These are phyloP conservation scores for Drosophila nigromelanica DNA, from an alignment of 1,140 invertebrate genomes.

Conservation along the genomic window DNA sequence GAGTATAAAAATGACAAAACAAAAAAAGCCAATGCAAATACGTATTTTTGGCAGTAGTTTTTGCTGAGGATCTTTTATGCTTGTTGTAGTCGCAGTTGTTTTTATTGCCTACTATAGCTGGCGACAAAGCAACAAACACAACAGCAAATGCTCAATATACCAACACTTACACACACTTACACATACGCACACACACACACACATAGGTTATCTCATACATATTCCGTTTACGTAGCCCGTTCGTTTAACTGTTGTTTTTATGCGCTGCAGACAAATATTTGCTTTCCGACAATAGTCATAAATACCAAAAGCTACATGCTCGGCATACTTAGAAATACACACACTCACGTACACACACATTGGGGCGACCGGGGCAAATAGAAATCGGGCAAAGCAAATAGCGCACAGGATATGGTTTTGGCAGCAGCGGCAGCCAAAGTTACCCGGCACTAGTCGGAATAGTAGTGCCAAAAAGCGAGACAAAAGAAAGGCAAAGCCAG, in stretches of 20 bases:
- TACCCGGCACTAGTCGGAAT: conserved; percentile 35
- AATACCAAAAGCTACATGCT: conserved; percentile 84
- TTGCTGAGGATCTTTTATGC: conserved; percentile 53
- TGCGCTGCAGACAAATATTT: conserved; percentile 84
- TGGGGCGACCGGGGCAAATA: conserved; percentile 66
- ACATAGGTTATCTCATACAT: conserved; percentile 69
- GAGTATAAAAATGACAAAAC: conserved; percentile 11
- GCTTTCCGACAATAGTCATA: conserved; percentile 84
- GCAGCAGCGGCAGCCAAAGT: conserved; percentile 56
- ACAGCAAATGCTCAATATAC: conserved; percentile 43
- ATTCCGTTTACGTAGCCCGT: conserved; percentile 82
- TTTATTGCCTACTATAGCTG: conserved; percentile 66
- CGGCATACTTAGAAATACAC: conserved; percentile 83
- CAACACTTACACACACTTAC: conserved; percentile 4
- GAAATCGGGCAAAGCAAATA: conserved; percentile 81
- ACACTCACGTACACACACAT: conserved; percentile 33
- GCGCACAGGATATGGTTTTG: conserved; percentile 79
- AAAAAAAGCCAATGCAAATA: conserved; percentile 45
- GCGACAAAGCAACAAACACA: conserved; percentile 51
- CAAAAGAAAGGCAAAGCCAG: conserved; percentile 63
- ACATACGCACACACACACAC: neutral
- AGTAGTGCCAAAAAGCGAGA: conserved; percentile 61
- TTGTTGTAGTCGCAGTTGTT: conserved; percentile 61
- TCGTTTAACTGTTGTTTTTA: conserved; percentile 84
- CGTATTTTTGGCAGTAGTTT: conserved; percentile 75